Evolutionary conservation across 2,888 invertebrate genomes (phyloP), one percentile per base, ranked within the genome.

Genomic region (Malthinus flaveolus): DNA sequence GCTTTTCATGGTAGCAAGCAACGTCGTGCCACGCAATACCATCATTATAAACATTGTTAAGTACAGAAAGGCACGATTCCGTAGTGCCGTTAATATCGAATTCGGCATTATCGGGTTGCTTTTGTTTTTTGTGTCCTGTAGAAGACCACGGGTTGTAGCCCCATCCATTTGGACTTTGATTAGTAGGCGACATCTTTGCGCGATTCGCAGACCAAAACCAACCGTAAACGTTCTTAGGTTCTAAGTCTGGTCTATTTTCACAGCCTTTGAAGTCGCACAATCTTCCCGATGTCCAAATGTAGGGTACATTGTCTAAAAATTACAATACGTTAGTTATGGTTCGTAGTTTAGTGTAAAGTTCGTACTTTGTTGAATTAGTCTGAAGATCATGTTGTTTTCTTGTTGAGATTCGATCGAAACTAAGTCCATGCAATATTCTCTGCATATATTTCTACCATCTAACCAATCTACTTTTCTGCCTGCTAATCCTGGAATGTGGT

Each of bases 191-290:
- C 78, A 94, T 85, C 84, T 93, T 93, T 78, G 90, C 92, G 59
- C 93, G 86, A 73, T 91, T 92, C 45, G 92, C 91, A 11, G 93
- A 93, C 94, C 94, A 95, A 86, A 94, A 94, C 94, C 94, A 95
- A 42, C 94, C 94, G 73, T 87, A 87, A 64, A 94, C 72, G 72
- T 85, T 87, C 80, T 93, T 93, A 62, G 94, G 94, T 77, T 93
- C 93, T 65, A 94, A 83, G 75, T 94, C 94, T 59, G 85, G 84
- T 65, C 94, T 88, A 67, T 88, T 87, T 77, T 93, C 93, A 78
- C 95, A 95, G 59, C 95, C 94, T 76, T 93, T 93, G 84, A 95
- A 95, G 83, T 95, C 94, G 75, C 95, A 95, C 58, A 94, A 85
- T 69, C 94, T 89, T 50, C 94, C 95, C 4, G 92, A 91, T 9